Evolutionary conservation across 2,113 vertebrate genomes (phyloP).

Genomic region (Mustelus asterias): DNA sequence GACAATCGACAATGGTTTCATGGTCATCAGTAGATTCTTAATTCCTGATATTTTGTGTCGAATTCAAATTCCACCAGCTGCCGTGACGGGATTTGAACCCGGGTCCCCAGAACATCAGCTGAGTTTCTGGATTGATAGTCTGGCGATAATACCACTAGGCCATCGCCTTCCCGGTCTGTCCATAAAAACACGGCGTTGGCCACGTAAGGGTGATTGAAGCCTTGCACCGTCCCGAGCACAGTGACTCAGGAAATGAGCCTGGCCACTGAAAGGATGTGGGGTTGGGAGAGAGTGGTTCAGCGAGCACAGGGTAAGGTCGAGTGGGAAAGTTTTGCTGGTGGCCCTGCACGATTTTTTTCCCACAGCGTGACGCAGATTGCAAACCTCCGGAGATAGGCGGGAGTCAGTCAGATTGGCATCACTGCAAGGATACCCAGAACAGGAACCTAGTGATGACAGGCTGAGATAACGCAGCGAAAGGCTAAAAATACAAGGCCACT

Average conservation of each 20-base stretch:
- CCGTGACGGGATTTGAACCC: too few species aligned
- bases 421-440: not conserved
- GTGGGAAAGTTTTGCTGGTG: not conserved
- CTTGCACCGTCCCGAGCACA: not conserved
- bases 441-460: slow-evolving; percentile 5
- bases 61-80: too few species aligned
- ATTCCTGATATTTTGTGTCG: too few species aligned
- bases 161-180: not conserved
- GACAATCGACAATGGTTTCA: too few species aligned
- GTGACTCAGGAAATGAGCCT: not conserved
- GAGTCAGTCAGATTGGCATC: slow-evolving; percentile 20
- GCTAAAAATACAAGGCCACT: not conserved
- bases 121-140: too few species aligned
- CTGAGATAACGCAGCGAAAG: slow-evolving; percentile 14
- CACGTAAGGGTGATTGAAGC: not conserved
- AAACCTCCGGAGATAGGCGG: slow-evolving; percentile 11
- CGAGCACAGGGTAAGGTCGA: not conserved
- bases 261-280: not conserved
- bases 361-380: not conserved
- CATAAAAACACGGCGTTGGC: not conserved
- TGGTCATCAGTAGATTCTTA: too few species aligned
- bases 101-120: too few species aligned
- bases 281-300: not conserved
- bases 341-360: not conserved
- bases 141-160: too few species aligned